Percentiles rank a stretch among this genome's conserved stretches.
These are phyloP conservation scores for Talpa occidentalis DNA, from an alignment of 2,113 vertebrate species.

Conservation along the genomic window DNA sequence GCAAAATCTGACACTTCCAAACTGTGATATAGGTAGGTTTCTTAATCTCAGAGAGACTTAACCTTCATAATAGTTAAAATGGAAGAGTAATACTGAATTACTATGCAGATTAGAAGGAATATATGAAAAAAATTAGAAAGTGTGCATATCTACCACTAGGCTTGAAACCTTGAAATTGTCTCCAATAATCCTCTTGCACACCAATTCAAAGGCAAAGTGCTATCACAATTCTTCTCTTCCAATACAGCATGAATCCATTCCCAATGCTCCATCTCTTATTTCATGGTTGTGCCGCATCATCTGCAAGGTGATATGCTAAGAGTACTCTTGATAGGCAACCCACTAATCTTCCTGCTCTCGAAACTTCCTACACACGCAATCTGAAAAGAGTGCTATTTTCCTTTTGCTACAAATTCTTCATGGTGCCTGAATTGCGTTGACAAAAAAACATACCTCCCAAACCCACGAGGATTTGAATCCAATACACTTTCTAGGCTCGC, in stretches of 20 bases:
- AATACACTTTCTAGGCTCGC: neutral
- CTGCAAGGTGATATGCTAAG: neutral
- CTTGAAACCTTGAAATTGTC: conserved; percentile 4
- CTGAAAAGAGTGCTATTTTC: neutral
- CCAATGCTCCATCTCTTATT: neutral
- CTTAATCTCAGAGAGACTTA: neutral
- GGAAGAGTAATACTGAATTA: neutral
- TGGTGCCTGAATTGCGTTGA: neutral
- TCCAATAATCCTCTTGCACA: neutral
- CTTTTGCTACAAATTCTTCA: neutral
- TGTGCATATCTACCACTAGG: neutral
- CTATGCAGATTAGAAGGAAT: neutral
- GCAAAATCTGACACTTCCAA: neutral
- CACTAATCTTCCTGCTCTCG: neutral
- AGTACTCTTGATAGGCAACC: neutral
- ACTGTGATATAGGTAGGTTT: neutral
- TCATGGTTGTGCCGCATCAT: neutral
- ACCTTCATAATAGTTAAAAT: neutral
- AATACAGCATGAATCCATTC: neutral
- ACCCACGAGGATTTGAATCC: neutral
- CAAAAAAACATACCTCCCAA: neutral
- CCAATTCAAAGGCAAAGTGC: neutral
- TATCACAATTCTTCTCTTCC: neutral
- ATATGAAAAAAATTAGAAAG: neutral
- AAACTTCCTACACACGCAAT: neutral